Conservation (phyloP, 2,797 vertebrate species). For the Heteromormyrus szaboi region DNA sequence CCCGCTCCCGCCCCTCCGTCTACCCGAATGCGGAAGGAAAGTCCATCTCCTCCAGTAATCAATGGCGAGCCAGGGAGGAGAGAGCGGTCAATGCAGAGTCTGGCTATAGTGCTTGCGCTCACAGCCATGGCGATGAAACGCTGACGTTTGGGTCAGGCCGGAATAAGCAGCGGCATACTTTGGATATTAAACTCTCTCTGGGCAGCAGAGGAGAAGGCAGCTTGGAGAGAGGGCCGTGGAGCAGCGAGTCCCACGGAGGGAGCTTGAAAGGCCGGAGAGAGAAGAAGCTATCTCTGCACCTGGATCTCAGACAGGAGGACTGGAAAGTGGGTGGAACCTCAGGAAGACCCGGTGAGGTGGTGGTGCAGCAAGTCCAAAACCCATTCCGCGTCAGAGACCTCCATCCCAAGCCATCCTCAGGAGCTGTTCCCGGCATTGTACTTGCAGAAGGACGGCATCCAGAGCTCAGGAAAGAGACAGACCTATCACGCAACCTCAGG, state of each 20-base stretch:
- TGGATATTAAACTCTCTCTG: slow-evolving; percentile 66
- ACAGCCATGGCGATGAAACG: slow-evolving; percentile 60
- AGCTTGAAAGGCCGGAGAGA: slow-evolving; percentile 48
- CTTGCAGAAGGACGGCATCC: slow-evolving; percentile 57
- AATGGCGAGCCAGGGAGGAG: slow-evolving; percentile 53
- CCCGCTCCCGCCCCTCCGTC: slow-evolving; percentile 50
- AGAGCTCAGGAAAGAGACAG: slow-evolving; percentile 50
- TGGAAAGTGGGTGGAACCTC: slow-evolving; percentile 43
- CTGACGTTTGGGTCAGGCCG: slow-evolving; percentile 61
- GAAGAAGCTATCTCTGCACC: slow-evolving; percentile 54
- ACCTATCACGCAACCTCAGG: slow-evolving; percentile 41
- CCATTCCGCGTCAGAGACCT: slow-evolving; percentile 40
- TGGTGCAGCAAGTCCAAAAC: slow-evolving; percentile 46
- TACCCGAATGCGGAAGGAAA: slow-evolving; percentile 65
- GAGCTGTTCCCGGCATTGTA: slow-evolving; percentile 60
- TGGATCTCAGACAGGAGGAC: slow-evolving; percentile 59
- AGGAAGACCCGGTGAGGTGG: slow-evolving; percentile 39
- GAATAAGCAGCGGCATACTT: slow-evolving; percentile 65
- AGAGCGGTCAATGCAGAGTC: slow-evolving; percentile 42
- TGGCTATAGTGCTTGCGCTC: slow-evolving; percentile 44
- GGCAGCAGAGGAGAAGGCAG: slow-evolving; percentile 50
- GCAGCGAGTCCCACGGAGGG: slow-evolving; percentile 51
- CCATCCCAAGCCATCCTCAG: slow-evolving; percentile 50
- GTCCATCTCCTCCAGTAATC: slow-evolving; percentile 47
- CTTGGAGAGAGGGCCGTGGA: slow-evolving; percentile 45